Evolutionary conservation across 2,888 invertebrate genomes (phyloP).

Genomic region (Chaetogeoica ovagalla): DNA sequence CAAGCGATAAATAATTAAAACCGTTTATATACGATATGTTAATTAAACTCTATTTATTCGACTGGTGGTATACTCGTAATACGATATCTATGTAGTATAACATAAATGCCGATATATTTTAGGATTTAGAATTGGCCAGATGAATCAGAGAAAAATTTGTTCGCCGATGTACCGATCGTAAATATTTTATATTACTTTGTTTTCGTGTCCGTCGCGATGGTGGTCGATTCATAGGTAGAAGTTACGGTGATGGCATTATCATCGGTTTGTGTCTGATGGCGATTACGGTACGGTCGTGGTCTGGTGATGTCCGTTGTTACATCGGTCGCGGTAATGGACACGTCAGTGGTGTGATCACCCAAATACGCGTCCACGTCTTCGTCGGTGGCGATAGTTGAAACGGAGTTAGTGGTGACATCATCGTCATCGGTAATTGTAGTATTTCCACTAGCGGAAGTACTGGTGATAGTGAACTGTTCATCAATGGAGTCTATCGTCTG

Average conservation of each 20-base stretch:
- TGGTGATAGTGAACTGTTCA: background rate
- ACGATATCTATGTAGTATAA: too few relatives aligned
- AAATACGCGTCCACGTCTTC: background rate
- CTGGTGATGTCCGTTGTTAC: background rate
- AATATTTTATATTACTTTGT: constrained; percentile 17
- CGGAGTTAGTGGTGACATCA: background rate
- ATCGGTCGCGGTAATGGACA: background rate
- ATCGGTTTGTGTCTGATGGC: constrained; percentile 14
- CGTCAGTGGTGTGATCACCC: background rate
- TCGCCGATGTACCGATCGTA: too few relatives aligned
- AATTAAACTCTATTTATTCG: too few relatives aligned
- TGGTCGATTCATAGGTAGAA: background rate
- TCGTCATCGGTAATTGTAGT: background rate
- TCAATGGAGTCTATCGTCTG: constrained; percentile 15
- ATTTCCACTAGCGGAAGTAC: too few relatives aligned
- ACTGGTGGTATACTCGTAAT: too few relatives aligned
- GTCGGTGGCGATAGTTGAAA: background rate
- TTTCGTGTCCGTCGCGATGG: constrained; percentile 23
- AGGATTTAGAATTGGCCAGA: too few relatives aligned
- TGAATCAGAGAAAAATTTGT: too few relatives aligned
- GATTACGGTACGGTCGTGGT: constrained; percentile 16
- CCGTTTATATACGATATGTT: background rate
- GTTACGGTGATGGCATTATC: background rate
- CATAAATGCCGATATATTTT: too few relatives aligned
- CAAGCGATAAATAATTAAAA: background rate